Conservation (phyloP, 2,797 vertebrate genomes). For the Danio aesculapii region DNA sequence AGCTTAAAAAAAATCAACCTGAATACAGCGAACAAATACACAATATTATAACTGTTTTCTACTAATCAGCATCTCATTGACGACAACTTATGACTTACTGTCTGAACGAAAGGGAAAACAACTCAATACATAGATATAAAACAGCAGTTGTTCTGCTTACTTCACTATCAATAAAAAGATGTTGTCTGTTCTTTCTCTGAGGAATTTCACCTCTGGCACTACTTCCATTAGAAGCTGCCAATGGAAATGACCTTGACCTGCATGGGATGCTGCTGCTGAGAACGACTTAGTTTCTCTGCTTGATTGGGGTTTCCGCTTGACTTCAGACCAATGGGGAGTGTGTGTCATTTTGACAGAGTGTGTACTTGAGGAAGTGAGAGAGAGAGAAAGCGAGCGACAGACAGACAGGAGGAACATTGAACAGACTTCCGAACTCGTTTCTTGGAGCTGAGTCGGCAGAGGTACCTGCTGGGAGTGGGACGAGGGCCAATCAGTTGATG, state of each 20-base stretch:
- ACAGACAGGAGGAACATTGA: conserved; percentile 8
- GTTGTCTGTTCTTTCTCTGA: conserved; percentile 12
- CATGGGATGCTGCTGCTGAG: conserved; percentile 37
- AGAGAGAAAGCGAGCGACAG: conserved; percentile 4
- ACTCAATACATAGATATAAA: neutral
- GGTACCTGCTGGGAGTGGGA: conserved; percentile 30
- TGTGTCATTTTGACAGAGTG: conserved; percentile 21
- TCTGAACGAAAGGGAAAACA: neutral
- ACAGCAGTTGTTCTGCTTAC: neutral
- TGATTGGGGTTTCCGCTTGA: conserved; percentile 62
- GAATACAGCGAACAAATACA: neutral
- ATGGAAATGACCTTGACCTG: conserved; percentile 67
- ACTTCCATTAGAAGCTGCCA: conserved; percentile 60
- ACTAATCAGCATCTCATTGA: neutral
- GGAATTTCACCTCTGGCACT: conserved; percentile 61
- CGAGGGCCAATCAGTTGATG: conserved; percentile 28
- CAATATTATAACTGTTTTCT: neutral
- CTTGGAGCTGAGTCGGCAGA: conserved; percentile 24
- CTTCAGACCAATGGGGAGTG: conserved; percentile 55
- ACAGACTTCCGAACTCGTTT: conserved; percentile 31
- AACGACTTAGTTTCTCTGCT: conserved; percentile 45
- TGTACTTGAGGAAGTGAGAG: conserved; percentile 32
- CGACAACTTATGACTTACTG: neutral
- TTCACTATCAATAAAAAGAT: neutral
- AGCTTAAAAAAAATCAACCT: neutral